Evolutionary conservation across 2,113 vertebrate genomes (phyloP).

Genomic region (Motacilla alba): DNA sequence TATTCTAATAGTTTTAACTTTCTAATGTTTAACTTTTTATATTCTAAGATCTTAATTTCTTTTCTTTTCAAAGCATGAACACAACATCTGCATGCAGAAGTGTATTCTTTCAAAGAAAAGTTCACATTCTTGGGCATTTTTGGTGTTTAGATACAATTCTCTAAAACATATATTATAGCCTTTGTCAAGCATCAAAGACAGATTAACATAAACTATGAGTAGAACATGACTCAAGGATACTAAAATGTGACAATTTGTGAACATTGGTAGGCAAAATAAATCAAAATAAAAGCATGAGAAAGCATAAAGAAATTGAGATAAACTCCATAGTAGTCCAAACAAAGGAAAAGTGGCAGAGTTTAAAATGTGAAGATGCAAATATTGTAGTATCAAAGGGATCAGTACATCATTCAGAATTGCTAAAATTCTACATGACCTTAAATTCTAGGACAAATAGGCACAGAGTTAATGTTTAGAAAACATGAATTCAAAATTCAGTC

Average conservation of each 20-base stretch:
- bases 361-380: background rate
- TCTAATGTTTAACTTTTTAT: background rate
- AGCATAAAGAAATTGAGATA: background rate
- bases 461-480: background rate
- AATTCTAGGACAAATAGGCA: background rate
- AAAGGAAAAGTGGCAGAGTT: background rate
- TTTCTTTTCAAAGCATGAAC: background rate
- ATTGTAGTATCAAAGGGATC: background rate
- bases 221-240: background rate
- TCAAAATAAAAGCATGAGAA: background rate
- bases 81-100: background rate
- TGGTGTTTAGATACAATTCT: background rate
- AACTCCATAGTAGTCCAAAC: background rate
- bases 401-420: background rate
- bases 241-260: background rate
- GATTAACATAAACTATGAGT: background rate
- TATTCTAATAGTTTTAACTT: background rate
- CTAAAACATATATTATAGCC: background rate
- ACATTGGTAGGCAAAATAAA: background rate
- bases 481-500: background rate
- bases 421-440: background rate
- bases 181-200: background rate
- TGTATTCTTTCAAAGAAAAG: background rate
- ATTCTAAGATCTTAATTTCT: background rate
- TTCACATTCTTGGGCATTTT: background rate